phyloP scores from a whole-genome alignment of 2,797 vertebrate species.

The Peromyscus melanophrys region DNA sequence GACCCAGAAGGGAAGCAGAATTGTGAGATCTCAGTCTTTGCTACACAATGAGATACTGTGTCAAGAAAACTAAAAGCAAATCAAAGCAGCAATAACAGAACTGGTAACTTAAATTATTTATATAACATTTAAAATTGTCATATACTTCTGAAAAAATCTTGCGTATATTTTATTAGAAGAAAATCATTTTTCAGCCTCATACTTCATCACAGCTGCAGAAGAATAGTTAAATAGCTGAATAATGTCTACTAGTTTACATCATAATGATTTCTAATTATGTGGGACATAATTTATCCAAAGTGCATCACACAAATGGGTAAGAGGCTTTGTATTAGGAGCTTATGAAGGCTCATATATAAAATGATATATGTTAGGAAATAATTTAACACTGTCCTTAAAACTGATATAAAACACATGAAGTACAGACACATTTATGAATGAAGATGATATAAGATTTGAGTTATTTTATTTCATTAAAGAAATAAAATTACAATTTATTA shows the following conservation, averaged over 20 bases:
- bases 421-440: constrained; percentile 28
- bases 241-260: constrained; percentile 40
- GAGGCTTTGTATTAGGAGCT: background rate
- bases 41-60: too few species aligned
- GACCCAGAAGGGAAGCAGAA: background rate
- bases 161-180: background rate
- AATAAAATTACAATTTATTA: constrained; percentile 44
- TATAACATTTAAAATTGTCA: background rate
- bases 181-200: background rate
- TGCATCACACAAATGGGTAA: background rate
- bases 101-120: background rate
- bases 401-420: constrained; percentile 1
- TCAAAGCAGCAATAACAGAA: background rate
- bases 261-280: constrained; percentile 46
- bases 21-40: background rate
- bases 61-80: background rate
- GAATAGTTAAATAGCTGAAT: background rate
- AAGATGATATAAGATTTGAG: constrained; percentile 49
- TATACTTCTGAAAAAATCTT: constrained; percentile 33
- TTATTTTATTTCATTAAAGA: constrained; percentile 64
- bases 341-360: background rate
- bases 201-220: background rate
- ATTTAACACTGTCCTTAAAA: constrained; percentile 40
- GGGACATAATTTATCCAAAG: constrained; percentile 38
- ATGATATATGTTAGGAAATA: constrained; percentile 26